phyloP scores from a whole-genome alignment of 2,797 vertebrate genomes.

The Etheostoma nigrum region DNA sequence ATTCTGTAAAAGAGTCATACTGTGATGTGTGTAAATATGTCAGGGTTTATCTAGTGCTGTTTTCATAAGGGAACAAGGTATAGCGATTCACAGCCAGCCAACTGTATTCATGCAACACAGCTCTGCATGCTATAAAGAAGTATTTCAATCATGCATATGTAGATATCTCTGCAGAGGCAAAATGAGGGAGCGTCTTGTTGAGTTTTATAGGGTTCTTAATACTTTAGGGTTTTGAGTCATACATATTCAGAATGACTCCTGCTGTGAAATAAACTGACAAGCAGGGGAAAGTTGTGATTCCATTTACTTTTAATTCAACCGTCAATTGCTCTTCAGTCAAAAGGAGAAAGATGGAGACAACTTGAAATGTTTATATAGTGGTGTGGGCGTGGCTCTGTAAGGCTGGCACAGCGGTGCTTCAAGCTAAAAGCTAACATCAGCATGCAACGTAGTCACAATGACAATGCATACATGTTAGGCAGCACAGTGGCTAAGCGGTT shows the following conservation, averaged over 20 bases:
- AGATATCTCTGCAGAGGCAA: constrained; percentile 16
- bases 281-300: constrained; percentile 3
- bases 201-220: constrained; percentile 24
- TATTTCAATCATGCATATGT: constrained; percentile 11
- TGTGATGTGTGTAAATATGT: constrained; percentile 72
- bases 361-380: neutral
- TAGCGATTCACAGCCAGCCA: constrained; percentile 57
- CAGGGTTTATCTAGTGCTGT: constrained; percentile 61
- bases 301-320: neutral
- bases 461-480: neutral
- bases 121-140: constrained; percentile 11
- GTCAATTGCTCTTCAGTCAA: neutral
- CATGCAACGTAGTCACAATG: neutral
- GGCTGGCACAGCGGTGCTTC: neutral
- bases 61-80: constrained; percentile 48
- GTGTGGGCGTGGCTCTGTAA: neutral
- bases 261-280: constrained; percentile 6
- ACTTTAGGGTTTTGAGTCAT: constrained; percentile 8
- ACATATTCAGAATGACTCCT: constrained; percentile 14
- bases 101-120: constrained; percentile 5
- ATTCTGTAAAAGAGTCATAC: constrained; percentile 38
- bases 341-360: neutral
- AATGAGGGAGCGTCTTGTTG: neutral
- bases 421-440: neutral
- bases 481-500: too few species aligned